Percentiles rank a stretch among this genome's conserved stretches.
Evolutionary conservation across 2,888 invertebrate species (phyloP).

Genomic region (Polymixis flavicincta): DNA sequence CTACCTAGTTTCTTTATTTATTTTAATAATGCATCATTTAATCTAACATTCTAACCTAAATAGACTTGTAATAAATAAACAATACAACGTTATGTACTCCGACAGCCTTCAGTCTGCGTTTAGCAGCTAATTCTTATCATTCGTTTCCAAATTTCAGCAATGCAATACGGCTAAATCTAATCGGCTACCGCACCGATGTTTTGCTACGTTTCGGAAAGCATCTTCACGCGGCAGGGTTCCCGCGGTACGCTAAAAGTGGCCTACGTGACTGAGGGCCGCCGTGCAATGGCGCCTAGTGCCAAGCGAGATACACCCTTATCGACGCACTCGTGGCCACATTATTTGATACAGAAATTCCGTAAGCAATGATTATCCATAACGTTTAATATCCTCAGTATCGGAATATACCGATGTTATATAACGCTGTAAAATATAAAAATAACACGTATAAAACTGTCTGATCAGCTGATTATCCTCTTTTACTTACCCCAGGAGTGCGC

Average conservation of each 20-base stretch:
- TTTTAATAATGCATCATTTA: background rate
- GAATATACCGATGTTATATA: constrained; percentile 78
- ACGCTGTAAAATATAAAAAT: constrained; percentile 70
- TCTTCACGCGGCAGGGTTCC: constrained; percentile 76
- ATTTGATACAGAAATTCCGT: constrained; percentile 49
- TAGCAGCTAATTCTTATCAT: constrained; percentile 63
- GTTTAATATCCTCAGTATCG: constrained; percentile 35
- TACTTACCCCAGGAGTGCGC: constrained; percentile 87
- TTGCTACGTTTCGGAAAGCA: constrained; percentile 53
- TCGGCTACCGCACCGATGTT: constrained; percentile 43
- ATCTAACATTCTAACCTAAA: background rate
- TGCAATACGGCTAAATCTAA: constrained; percentile 66
- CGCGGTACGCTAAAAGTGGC: constrained; percentile 79
- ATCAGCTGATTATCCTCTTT: constrained; percentile 84
- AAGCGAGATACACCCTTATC: constrained; percentile 88
- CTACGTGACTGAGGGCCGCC: constrained; percentile 89
- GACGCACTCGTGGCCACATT: constrained; percentile 72
- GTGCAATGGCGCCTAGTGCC: constrained; percentile 88
- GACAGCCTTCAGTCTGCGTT: constrained; percentile 36
- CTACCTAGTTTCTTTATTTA: background rate
- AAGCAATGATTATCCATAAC: constrained; percentile 44
- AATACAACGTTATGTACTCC: constrained; percentile 13
- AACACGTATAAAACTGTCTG: constrained; percentile 78
- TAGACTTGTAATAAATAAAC: background rate
- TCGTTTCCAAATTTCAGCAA: constrained; percentile 77